Evolutionary conservation across 2,797 vertebrate species (phyloP), one percentile per base, ranked within the genome.

Genomic region (Esox lucius): DNA sequence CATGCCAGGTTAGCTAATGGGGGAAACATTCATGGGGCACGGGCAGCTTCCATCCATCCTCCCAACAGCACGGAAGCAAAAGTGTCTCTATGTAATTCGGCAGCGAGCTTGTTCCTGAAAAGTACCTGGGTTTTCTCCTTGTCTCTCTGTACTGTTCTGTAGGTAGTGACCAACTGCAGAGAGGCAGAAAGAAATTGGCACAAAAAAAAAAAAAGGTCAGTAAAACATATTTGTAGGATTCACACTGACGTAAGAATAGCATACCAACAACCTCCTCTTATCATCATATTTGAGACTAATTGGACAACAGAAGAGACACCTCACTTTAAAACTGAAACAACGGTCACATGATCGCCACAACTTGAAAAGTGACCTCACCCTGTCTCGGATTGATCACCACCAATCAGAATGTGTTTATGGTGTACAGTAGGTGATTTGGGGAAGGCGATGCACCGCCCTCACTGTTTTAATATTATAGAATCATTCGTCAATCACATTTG

Each of bases 61-160:
- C 56, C n/a, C 22, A 5, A 59, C 2, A 59, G 22, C 17, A 59
- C 56, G 8, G 62, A 74, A 65, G 16, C 17, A 49, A 11, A 5
- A 68, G 46, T 1, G 73, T 33, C 0, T 64, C 5, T 4, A 35
- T 33, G 49, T 53, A 5, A 61, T 22, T 3, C 35, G 22, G 1
- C 5, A 24, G 28, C 9, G 9, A 19, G 17, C 5, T 0, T 26
- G 31, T n/a, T 26, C 22, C 1, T 53, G 61, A 33, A 83, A 69
- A 70, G 90, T 91, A 99, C 98, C 95, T 99, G 97, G 0, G 97
- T 93, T 84, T 99, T 98, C 74, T 97, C 97, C 90, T 98, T 99
- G 81, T 99, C 97, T 86, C 95, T 93, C 74, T 97, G 97, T 24
- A 95, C 89, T 49, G 92, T 93, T 82, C 97, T 94, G 85, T 95